Evolutionary conservation across 2,888 invertebrate genomes (phyloP).

Genomic region (Cantharis nigra): DNA sequence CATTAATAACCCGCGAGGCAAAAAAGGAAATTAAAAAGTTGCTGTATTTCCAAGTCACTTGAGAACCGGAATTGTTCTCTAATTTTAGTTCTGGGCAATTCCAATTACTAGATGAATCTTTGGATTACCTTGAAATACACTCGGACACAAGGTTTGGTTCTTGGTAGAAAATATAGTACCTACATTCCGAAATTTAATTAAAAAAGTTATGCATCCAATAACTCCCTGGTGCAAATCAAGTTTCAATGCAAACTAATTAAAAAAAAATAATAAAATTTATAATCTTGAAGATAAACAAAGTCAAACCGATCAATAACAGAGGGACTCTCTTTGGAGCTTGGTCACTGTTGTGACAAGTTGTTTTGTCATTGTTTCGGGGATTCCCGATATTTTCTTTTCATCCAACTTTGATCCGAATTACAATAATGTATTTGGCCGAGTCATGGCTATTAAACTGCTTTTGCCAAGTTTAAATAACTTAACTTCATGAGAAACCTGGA

Average conservation of each 20-base stretch:
- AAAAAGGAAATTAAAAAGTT: not conserved
- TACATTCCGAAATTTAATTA: not conserved
- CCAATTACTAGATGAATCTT: not conserved
- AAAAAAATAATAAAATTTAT: not conserved
- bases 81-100: not conserved
- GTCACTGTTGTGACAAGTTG: no score
- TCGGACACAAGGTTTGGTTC: not conserved
- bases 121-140: not conserved
- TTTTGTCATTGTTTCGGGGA: not conserved
- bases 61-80: not conserved
- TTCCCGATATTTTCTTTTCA: not conserved
- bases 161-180: not conserved
- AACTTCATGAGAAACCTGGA: not conserved
- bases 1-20: not conserved
- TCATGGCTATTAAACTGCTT: not conserved
- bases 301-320: not conserved
- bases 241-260: not conserved
- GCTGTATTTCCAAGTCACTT: not conserved
- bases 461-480: not conserved
- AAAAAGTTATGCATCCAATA: not conserved
- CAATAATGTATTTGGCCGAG: not conserved
- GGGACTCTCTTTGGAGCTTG: not conserved
- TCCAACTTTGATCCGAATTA: not conserved
- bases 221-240: not conserved
- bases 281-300: not conserved